These are phyloP conservation scores for Tipula vernalis DNA, from an alignment of 2,888 invertebrate genomes.

Conservation along the genomic window DNA sequence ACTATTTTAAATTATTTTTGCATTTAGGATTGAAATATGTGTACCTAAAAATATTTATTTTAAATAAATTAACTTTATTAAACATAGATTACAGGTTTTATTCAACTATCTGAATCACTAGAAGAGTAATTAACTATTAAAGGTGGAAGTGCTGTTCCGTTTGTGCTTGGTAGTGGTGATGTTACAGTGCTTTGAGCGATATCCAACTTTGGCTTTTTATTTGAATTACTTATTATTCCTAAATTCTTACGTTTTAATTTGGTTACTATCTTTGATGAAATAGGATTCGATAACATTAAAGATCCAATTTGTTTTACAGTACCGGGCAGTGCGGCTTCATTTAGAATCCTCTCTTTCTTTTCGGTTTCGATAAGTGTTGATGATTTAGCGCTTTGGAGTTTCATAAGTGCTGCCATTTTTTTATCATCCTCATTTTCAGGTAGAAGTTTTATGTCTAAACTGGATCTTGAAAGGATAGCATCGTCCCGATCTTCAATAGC, in stretches of 20 bases:
- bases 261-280: constrained; percentile 26
- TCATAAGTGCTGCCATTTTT: constrained; percentile 62
- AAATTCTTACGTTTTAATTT: constrained; percentile 26
- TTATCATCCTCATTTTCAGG: constrained; percentile 71
- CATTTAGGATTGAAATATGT: neutral
- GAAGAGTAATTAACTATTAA: neutral
- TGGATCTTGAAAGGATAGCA: constrained; percentile 57
- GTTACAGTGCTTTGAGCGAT: neutral
- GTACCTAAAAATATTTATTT: neutral
- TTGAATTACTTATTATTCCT: constrained; percentile 23
- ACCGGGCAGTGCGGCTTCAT: constrained; percentile 43
- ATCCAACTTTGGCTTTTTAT: neutral
- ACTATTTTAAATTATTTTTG: too few species aligned
- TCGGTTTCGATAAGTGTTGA: constrained; percentile 44
- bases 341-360: constrained; percentile 40
- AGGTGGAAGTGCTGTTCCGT: neutral
- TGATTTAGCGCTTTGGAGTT: constrained; percentile 49
- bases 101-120: neutral
- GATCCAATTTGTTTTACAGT: constrained; percentile 31
- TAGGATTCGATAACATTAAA: neutral
- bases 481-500: constrained; percentile 53
- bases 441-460: constrained; percentile 63
- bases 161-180: neutral
- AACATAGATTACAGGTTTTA: neutral
- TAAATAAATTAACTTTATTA: constrained; percentile 4